phyloP scores from a whole-genome alignment of 2,113 vertebrate genomes.

The Lathamus discolor region DNA sequence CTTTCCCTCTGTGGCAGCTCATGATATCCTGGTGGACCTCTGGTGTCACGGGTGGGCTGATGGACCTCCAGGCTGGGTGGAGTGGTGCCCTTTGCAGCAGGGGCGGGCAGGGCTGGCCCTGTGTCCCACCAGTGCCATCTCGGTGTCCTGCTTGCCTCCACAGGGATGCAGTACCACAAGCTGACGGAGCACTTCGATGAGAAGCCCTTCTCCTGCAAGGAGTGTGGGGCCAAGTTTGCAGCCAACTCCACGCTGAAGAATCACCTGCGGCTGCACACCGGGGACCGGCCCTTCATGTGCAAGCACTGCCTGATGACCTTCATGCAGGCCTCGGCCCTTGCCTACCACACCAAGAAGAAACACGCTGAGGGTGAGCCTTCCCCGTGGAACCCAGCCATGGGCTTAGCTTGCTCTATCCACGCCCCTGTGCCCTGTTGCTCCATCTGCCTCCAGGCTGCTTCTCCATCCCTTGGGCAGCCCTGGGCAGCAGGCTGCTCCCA shows the following conservation, averaged over 20 bases:
- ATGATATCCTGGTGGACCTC: rapidly evolving
- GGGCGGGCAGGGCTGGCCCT: not conserved
- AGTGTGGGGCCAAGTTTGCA: slow-evolving; percentile 84
- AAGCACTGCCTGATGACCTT: slow-evolving; percentile 89
- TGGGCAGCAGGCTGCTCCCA: not conserved
- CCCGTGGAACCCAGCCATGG: not conserved
- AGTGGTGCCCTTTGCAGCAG: not conserved
- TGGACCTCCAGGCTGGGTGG: not conserved
- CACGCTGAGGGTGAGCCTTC: slow-evolving; percentile 82
- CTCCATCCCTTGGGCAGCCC: not conserved
- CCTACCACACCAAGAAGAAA: slow-evolving; percentile 91
- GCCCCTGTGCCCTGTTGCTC: not conserved
- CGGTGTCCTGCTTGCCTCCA: not conserved
- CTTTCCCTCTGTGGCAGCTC: not conserved
- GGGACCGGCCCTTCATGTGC: slow-evolving; percentile 86
- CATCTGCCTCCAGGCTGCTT: not conserved
- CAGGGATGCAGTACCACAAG: slow-evolving; percentile 90
- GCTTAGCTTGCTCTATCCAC: not conserved
- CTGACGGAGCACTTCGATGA: slow-evolving; percentile 88
- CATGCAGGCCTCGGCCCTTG: slow-evolving; percentile 85
- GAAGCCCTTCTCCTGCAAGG: slow-evolving; percentile 85
- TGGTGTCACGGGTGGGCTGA: not conserved
- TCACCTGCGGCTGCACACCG: slow-evolving; percentile 85
- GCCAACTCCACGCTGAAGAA: slow-evolving; percentile 92
- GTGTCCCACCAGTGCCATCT: too few relatives aligned